Evolutionary conservation across 2,797 vertebrate species (phyloP).

Genomic region (Lacerta agilis): DNA sequence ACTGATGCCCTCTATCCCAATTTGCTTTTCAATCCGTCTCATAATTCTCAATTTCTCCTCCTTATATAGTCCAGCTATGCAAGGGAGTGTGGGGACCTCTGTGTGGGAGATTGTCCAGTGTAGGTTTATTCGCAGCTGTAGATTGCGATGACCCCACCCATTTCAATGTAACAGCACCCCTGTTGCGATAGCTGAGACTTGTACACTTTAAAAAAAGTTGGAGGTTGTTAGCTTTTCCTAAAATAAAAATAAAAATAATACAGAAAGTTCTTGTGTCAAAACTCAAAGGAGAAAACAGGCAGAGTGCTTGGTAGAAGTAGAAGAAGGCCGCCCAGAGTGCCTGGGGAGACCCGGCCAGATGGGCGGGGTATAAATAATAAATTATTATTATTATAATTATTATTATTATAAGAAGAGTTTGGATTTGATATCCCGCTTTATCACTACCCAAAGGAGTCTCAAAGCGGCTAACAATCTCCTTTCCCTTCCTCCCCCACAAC

Average conservation of each 20-base stretch:
- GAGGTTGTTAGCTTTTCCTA: not conserved
- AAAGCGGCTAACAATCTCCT: too few species aligned
- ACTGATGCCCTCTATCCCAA: not conserved
- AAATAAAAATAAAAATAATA: not conserved
- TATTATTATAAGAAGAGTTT: too few species aligned
- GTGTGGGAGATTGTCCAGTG: not conserved
- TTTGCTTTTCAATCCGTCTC: not conserved
- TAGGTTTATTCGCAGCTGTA: not conserved
- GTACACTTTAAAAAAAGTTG: not conserved
- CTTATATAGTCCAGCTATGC: not conserved
- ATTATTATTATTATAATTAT: too few species aligned
- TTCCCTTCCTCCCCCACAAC: too few species aligned
- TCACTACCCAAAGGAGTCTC: too few species aligned
- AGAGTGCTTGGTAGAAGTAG: too few species aligned
- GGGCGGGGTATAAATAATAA: too few species aligned
- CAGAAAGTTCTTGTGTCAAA: not conserved
- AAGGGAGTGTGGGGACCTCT: not conserved
- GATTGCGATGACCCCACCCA: not conserved
- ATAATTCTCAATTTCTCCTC: not conserved
- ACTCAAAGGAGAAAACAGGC: too few species aligned
- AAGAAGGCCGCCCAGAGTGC: too few species aligned
- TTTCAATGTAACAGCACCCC: not conserved
- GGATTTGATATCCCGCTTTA: too few species aligned
- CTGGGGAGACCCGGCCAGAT: too few species aligned
- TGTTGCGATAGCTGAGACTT: not conserved